A percentile compares a stretch with the other conserved stretches of the same genome.
Conservation (phyloP, 2,113 vertebrate genomes). For the Antennarius striatus region DNA sequence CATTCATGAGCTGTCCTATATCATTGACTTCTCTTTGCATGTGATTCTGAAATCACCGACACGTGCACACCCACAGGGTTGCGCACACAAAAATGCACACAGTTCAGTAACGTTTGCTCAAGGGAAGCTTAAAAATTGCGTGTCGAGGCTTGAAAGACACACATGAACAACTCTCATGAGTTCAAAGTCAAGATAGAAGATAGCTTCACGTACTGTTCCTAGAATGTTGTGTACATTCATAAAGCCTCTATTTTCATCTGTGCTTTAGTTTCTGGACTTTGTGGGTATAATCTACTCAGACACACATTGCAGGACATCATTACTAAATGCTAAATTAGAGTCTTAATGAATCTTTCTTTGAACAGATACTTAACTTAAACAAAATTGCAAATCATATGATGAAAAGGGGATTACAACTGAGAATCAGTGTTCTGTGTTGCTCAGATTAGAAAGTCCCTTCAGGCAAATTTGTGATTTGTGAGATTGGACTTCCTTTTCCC, state of each 20-base stretch:
- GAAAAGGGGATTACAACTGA: too few species aligned
- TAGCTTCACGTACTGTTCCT: background rate
- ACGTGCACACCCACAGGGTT: too few species aligned
- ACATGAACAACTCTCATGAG: background rate
- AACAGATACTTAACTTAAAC: too few species aligned
- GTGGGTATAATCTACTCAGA: too few species aligned
- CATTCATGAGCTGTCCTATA: conserved; percentile 2
- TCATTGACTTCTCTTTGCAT: background rate
- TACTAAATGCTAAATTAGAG: too few species aligned
- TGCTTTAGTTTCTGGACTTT: background rate
- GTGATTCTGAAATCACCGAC: background rate
- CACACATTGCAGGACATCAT: too few species aligned
- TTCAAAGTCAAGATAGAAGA: background rate
- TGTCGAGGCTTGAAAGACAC: conserved; percentile 35
- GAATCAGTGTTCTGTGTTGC: too few species aligned
- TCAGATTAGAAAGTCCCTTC: too few species aligned
- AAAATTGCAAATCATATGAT: too few species aligned
- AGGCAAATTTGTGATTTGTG: too few species aligned
- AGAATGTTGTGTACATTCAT: background rate
- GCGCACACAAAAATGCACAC: background rate
- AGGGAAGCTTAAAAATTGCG: background rate
- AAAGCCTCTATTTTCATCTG: background rate
- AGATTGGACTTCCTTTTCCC: too few species aligned
- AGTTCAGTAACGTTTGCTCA: conserved; percentile 2
- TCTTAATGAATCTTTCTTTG: too few species aligned